These are phyloP conservation scores for Parus major DNA, from an alignment of 2,113 vertebrate genomes.

Conservation along the genomic window DNA sequence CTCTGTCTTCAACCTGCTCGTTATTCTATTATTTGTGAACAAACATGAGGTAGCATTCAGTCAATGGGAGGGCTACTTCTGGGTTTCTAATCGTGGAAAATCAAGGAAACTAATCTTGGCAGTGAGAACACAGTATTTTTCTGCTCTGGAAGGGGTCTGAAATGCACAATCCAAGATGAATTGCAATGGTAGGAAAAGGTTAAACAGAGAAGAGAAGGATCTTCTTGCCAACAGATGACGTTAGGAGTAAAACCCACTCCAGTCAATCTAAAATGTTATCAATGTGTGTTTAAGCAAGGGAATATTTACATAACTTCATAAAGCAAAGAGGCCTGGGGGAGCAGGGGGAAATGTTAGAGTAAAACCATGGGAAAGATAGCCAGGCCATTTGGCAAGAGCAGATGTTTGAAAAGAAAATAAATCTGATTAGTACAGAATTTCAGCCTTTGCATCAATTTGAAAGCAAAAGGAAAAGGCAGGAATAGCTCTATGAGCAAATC, in stretches of 20 bases:
- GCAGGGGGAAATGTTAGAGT: neutral
- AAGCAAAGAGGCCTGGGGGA: neutral
- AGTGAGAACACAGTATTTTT: neutral
- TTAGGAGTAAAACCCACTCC: neutral
- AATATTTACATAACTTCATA: conserved; percentile 5
- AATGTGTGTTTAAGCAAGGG: neutral
- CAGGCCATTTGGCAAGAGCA: neutral
- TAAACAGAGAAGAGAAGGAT: neutral
- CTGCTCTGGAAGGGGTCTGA: neutral
- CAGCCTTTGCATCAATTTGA: neutral
- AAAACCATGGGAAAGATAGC: neutral
- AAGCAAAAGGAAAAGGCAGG: neutral
- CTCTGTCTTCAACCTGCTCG: neutral
- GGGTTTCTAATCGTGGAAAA: neutral
- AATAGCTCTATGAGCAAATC: neutral
- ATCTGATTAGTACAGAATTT: neutral
- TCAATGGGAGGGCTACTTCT: neutral
- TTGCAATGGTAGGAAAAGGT: neutral
- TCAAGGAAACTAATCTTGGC: neutral
- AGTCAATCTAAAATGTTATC: neutral
- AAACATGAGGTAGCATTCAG: neutral
- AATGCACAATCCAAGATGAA: neutral
- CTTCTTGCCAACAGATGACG: neutral
- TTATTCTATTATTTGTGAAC: neutral
- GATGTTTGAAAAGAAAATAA: neutral